Conservation (phyloP, 2,888 invertebrate species). For the Apeira syringaria region DNA sequence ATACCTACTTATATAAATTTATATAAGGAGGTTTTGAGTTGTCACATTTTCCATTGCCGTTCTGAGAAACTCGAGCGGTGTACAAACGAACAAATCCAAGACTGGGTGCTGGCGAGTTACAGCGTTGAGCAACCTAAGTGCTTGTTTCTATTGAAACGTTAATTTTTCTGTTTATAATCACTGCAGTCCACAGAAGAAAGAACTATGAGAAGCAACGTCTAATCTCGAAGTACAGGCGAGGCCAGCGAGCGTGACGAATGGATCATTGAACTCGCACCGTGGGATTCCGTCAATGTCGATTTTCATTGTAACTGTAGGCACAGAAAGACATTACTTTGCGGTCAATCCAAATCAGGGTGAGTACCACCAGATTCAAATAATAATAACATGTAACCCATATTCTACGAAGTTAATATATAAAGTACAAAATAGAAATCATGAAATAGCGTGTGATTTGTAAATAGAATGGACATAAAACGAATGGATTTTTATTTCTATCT, state of each 20-base stretch:
- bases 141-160: constrained; percentile 41
- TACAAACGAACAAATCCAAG: no score
- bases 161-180: constrained; percentile 21
- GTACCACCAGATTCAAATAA: constrained; percentile 28
- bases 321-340: constrained; percentile 57
- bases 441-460: no score
- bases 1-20: no score
- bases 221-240: constrained; percentile 47
- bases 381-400: constrained; percentile 49
- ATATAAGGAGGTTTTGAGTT: no score
- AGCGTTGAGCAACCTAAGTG: constrained; percentile 45
- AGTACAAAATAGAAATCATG: no score
- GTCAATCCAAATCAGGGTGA: constrained; percentile 40
- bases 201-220: constrained; percentile 40
- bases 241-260: constrained; percentile 61
- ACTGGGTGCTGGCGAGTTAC: no score
- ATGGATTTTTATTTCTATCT: no score
- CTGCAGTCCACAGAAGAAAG: constrained; percentile 2
- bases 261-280: constrained; percentile 70
- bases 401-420: no score
- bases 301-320: constrained; percentile 69
- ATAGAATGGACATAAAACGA: no score
- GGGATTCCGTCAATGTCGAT: constrained; percentile 69
- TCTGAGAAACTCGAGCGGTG: no score
- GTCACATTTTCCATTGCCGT: no score